Base-by-base conservation (phyloP, 2,113 vertebrate species). In the Ictidomys tridecemlineatus region DNA sequence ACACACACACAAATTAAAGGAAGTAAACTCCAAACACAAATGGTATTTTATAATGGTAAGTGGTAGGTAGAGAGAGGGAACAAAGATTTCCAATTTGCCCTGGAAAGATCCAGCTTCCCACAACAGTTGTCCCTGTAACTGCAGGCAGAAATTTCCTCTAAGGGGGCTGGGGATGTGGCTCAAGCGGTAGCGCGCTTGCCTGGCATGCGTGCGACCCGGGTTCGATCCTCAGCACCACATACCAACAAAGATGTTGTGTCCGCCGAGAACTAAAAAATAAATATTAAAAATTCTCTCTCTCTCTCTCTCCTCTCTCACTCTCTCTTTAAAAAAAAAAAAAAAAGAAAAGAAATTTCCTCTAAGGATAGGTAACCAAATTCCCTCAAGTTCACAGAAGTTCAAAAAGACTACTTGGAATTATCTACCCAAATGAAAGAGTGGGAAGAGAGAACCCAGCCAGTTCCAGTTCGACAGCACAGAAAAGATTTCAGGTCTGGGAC, bases 11-110 rank as follows among this genome's bases (percentile, higher is more conserved):
- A 61, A 61, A 61, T 61, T 70, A 76, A 92, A 87, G 69, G 42
- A 87, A 85, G 30, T 42, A 84, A 91, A 94, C 34, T 70, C 45
- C 61, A 91, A 78, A 70, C 34, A 87, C 30, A 83, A 80, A 74
- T 24, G 48, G 39, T 86, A 87, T 82, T 83, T 94, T 86, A 56
- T n/a, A 87, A n/a, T 53, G 48, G 76, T 39, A 91, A 94, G 86
- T 1, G 0, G 69, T 63, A 91, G 83, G 32, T 30, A 61, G 20
- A 24, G 22, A 76, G 61, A 58, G 92, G 69, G 4, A 83, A 26
- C 16, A 42, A 87, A 86, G 48, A 61, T 67, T 80, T 76, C 37
- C 39, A 82, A 22, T 67, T 69, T 85, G 17, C 80, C 53, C 13
- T 56, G 73, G 45, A 24, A 84, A 67, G 67, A 93, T 37, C n/a